phyloP scores from a whole-genome alignment of 1,140 invertebrate genomes.

The Hesperophylax magnus region DNA sequence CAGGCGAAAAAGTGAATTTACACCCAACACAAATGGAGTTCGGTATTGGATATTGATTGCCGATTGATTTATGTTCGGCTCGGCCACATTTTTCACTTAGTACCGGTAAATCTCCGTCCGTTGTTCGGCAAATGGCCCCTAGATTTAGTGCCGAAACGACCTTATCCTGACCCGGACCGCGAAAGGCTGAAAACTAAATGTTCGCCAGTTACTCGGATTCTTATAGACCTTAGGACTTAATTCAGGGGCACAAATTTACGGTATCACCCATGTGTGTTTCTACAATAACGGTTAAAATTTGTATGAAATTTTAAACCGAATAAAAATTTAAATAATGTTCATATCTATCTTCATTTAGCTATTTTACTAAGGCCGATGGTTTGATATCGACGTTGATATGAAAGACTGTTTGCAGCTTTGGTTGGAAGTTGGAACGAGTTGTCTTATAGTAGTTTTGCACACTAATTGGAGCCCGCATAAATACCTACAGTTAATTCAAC shows the following conservation, averaged over 20 bases:
- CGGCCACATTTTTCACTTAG: conserved; percentile 39
- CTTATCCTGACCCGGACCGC: conserved; percentile 29
- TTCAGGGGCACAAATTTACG: conserved; percentile 21
- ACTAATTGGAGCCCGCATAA: too few species aligned
- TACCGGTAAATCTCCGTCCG: conserved; percentile 30
- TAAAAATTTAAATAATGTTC: too few species aligned
- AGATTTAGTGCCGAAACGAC: conserved; percentile 39
- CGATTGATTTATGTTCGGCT: conserved; percentile 30
- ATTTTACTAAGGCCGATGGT: too few species aligned
- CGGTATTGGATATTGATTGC: conserved; percentile 40
- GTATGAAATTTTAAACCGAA: background rate
- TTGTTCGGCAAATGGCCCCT: conserved; percentile 31
- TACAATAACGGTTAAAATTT: background rate
- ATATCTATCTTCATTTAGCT: too few species aligned
- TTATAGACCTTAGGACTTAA: conserved; percentile 28
- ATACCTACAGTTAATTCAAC: too few species aligned
- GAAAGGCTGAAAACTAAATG: conserved; percentile 29
- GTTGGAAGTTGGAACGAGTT: too few species aligned
- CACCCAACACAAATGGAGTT: conserved; percentile 36
- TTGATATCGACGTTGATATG: too few species aligned
- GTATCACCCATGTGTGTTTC: background rate
- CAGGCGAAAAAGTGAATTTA: conserved; percentile 24
- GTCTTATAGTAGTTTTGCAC: too few species aligned
- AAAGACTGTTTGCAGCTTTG: too few species aligned
- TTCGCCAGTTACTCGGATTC: conserved; percentile 25